Evolutionary conservation across 2,797 vertebrate genomes (phyloP).

Genomic region (Tarsius wallacei): DNA sequence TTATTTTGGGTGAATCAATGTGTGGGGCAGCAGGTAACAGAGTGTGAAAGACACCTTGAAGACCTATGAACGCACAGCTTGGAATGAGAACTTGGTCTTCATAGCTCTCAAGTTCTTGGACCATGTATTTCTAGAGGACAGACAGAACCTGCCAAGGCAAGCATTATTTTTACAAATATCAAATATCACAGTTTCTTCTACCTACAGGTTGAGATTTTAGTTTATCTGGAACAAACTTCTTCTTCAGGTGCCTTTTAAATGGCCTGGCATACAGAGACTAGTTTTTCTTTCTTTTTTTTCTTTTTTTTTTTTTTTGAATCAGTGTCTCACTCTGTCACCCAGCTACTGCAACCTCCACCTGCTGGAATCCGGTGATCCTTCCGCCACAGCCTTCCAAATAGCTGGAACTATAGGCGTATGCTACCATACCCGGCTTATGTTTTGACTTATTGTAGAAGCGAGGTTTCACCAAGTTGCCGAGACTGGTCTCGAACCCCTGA

Average conservation of each 20-base stretch:
- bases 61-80: neutral
- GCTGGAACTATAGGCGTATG: too few relatives aligned
- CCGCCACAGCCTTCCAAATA: too few relatives aligned
- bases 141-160: neutral
- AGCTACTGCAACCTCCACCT: too few relatives aligned
- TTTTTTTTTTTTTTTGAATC: too few relatives aligned
- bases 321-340: too few relatives aligned
- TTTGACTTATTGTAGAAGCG: too few relatives aligned
- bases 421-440: too few relatives aligned
- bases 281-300: neutral
- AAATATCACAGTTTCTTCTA: neutral
- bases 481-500: too few relatives aligned
- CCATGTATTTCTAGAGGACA: neutral
- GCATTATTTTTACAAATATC: neutral
- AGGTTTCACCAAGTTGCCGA: too few relatives aligned
- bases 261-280: neutral
- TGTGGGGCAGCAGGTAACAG: neutral
- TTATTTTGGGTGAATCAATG: slow-evolving; percentile 44
- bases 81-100: neutral
- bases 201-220: neutral
- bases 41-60: neutral
- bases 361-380: too few relatives aligned
- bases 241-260: neutral
- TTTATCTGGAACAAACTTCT: neutral
- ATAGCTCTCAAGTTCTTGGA: neutral